A percentile compares a stretch with the other conserved stretches of the same genome.
These are phyloP conservation scores for Agapostemon virescens DNA, from an alignment of 2,888 invertebrate species.

Conservation along the genomic window DNA sequence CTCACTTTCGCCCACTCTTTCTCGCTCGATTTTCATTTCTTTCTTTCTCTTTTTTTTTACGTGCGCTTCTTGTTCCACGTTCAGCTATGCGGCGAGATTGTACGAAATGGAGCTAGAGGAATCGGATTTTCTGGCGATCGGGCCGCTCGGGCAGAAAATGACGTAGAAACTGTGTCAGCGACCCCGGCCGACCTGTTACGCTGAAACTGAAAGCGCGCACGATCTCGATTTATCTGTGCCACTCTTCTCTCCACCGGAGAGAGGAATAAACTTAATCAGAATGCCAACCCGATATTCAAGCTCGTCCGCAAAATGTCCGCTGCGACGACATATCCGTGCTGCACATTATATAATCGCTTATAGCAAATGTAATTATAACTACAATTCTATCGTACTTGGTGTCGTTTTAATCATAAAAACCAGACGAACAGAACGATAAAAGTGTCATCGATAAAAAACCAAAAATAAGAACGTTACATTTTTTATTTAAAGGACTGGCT, in stretches of 20 bases:
- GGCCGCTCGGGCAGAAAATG: constrained; percentile 70
- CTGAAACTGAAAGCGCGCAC: constrained; percentile 10
- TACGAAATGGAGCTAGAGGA: constrained; percentile 66
- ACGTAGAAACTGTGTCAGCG: constrained; percentile 70
- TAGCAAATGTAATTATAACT: too few relatives aligned
- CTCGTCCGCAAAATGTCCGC: not conserved
- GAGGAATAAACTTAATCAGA: constrained; percentile 5
- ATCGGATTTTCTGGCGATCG: constrained; percentile 69
- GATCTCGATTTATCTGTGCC: constrained; percentile 6
- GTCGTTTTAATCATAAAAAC: too few relatives aligned
- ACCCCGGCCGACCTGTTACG: constrained; percentile 29
- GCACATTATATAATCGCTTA: too few relatives aligned
- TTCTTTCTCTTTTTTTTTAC: not conserved
- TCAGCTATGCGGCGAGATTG: constrained; percentile 45
- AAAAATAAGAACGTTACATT: too few relatives aligned
- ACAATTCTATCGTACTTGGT: too few relatives aligned
- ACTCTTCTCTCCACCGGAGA: not conserved
- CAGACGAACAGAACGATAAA: too few relatives aligned
- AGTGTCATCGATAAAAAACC: too few relatives aligned
- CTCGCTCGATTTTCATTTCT: constrained; percentile 1
- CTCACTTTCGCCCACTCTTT: not conserved
- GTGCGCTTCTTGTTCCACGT: constrained; percentile 9
- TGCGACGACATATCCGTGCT: not conserved
- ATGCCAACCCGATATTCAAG: not conserved
- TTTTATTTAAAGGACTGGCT: too few relatives aligned